A percentile compares a stretch with the other conserved stretches of the same genome.
These are phyloP conservation scores for Microcebus griseorufus DNA, from an alignment of 2,113 vertebrate genomes.

Conservation along the genomic window DNA sequence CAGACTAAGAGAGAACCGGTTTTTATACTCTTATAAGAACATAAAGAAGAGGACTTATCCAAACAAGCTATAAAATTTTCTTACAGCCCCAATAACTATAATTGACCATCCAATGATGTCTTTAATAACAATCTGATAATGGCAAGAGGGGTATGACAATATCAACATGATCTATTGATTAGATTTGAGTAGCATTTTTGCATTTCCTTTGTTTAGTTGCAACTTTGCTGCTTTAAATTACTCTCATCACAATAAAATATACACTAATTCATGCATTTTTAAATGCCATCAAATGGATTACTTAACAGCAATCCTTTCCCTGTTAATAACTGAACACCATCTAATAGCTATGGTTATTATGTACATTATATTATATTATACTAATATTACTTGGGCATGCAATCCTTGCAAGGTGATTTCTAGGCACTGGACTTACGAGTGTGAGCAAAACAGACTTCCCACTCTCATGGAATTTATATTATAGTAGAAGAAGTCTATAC, in stretches of 20 bases:
- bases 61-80: slow-evolving; percentile 33
- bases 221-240: neutral
- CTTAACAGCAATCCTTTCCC: neutral
- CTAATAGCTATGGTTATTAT: no score
- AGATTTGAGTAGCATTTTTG: neutral
- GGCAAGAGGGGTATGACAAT: neutral
- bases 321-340: neutral
- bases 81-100: neutral
- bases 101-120: neutral
- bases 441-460: neutral
- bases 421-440: neutral
- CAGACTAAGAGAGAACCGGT: neutral
- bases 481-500: neutral
- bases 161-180: neutral
- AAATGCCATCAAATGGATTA: neutral
- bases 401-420: slow-evolving; percentile 15
- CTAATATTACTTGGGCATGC: neutral
- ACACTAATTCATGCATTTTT: neutral
- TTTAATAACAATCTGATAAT: neutral
- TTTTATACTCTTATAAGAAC: neutral
- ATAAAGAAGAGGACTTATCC: neutral
- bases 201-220: neutral
- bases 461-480: neutral
- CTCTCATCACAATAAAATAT: neutral
- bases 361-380: no score